Conservation (phyloP, 2,797 vertebrate genomes). For the Aratinga solstitialis region DNA sequence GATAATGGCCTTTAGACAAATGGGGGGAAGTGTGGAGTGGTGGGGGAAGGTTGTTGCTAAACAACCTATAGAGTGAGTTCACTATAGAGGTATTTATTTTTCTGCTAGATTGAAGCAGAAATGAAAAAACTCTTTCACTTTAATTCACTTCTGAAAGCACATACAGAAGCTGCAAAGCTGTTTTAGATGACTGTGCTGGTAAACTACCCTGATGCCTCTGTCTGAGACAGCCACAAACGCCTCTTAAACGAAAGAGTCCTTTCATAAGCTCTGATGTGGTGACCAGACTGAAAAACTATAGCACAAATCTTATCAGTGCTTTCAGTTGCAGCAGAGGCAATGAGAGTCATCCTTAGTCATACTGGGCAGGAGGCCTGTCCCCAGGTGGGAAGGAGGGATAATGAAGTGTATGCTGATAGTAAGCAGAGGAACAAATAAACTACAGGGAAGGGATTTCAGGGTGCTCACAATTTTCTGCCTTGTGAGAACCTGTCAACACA, state of each 20-base stretch:
- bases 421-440: neutral
- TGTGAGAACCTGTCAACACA: neutral
- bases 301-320: neutral
- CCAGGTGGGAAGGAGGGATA: neutral
- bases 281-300: neutral
- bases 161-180: neutral
- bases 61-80: neutral
- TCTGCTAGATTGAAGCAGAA: neutral
- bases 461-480: neutral
- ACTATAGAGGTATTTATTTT: neutral
- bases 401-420: neutral
- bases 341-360: neutral
- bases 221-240: neutral
- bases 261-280: neutral
- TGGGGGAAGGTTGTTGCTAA: neutral
- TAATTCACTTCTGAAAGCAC: neutral
- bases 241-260: neutral
- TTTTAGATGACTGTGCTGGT: neutral
- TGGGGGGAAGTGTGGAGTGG: neutral
- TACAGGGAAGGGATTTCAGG: neutral
- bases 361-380: neutral
- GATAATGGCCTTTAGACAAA: neutral
- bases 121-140: neutral
- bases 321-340: neutral
- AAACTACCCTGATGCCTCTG: rapidly evolving